phyloP scores from a whole-genome alignment of 2,888 invertebrate genomes.

The Scaptodrosophila latifasciaeformis region DNA sequence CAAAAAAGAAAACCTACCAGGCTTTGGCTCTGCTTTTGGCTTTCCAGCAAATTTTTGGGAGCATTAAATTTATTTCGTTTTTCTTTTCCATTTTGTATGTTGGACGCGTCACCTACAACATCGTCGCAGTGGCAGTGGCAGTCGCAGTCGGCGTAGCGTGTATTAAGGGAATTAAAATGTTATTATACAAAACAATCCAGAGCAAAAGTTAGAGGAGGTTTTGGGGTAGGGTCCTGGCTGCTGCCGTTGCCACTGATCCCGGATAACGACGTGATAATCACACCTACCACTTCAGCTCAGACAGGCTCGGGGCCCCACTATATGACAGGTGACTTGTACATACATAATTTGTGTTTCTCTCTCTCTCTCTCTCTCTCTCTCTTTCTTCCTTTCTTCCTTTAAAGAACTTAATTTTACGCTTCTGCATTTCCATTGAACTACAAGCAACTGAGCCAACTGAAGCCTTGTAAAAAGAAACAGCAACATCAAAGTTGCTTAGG shows the following conservation, averaged over 20 bases:
- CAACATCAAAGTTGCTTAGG: conserved; percentile 6
- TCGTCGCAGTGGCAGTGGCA: neutral
- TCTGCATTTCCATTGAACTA: conserved; percentile 41
- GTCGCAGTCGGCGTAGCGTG: conserved; percentile 55
- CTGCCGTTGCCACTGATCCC: conserved; percentile 53
- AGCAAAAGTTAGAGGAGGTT: conserved; percentile 4
- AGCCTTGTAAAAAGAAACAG: conserved; percentile 9
- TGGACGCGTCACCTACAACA: neutral
- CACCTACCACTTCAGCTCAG: conserved; percentile 34
- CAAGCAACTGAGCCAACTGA: conserved; percentile 14
- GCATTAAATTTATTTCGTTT: neutral
- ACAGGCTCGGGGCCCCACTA: neutral
- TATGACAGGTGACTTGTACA: conserved; percentile 50
- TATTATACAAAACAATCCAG: conserved; percentile 53
- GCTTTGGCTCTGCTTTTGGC: neutral
- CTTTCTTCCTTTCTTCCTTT: conserved; percentile 16
- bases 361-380: conserved; percentile 18
- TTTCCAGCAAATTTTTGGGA: neutral
- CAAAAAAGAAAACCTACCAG: too few species aligned
- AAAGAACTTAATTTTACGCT: conserved; percentile 62
- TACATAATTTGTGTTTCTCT: conserved; percentile 42
- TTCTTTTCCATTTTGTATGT: neutral
- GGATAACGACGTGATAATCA: conserved; percentile 65
- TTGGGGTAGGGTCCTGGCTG: conserved; percentile 2
- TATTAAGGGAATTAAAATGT: conserved; percentile 68